Conservation (phyloP, 2,113 vertebrate species). For the Gadus chalcogrammus region DNA sequence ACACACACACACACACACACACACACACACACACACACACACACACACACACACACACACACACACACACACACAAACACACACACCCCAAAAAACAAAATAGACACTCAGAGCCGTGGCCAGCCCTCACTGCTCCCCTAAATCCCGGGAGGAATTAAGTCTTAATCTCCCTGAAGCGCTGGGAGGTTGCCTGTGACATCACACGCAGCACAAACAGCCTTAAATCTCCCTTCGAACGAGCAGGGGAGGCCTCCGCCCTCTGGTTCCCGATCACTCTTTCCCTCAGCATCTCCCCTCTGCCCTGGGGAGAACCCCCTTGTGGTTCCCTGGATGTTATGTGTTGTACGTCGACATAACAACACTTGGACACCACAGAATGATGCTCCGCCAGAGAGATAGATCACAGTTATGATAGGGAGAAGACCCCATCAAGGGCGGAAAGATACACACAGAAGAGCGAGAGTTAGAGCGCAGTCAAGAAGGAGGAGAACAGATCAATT, state of each 20-base stretch:
- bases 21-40: neutral
- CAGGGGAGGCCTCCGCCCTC: conserved; percentile 47
- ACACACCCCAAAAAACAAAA: neutral
- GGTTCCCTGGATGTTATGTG: conserved; percentile 49
- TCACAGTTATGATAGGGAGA: too few species aligned
- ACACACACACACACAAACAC: neutral
- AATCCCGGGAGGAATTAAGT: conserved; percentile 65
- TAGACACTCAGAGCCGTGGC: neutral
- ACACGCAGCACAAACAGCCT: conserved; percentile 48
- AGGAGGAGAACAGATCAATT: too few species aligned
- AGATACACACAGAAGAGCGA: neutral
- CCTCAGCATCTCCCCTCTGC: conserved; percentile 47
- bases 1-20: neutral
- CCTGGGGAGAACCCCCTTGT: conserved; percentile 35
- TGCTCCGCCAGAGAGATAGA: too few species aligned
- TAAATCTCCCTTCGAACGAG: conserved; percentile 66
- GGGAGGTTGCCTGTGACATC: conserved; percentile 66
- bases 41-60: neutral
- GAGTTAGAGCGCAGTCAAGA: too few species aligned
- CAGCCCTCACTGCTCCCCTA: conserved; percentile 56
- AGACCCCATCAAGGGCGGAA: neutral
- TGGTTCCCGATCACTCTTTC: conserved; percentile 55
- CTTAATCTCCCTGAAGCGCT: conserved; percentile 65
- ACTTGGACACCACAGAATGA: neutral
- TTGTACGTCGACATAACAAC: conserved; percentile 9